Evolutionary conservation across 2,797 vertebrate genomes (phyloP), one percentile per base, ranked within the genome.

Genomic region (Merluccius polli): DNA sequence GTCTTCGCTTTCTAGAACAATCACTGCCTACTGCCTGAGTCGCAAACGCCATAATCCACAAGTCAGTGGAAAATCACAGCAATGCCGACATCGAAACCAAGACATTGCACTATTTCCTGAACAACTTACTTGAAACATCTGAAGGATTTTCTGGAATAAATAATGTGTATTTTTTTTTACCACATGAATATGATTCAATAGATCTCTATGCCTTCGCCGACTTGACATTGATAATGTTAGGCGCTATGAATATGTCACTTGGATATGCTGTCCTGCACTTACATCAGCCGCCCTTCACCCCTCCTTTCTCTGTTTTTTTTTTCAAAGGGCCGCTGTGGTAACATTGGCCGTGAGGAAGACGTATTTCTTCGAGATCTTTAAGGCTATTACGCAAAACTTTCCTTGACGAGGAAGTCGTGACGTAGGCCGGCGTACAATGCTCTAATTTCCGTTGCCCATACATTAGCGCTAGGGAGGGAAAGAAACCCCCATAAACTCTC

Each of bases 251-350:
- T 27, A 4, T 12, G 59, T 27, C 24, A 65, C 59, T 65, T 12
- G 24, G 24, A 11, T 12, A 27, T 27, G n/a, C 9, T 65, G 59
- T 65, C 59, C 59, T 1, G 11, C n/a, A 3, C 59, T 65, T 65
- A 65, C 59, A 65, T 65, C 59, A 65, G 59, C 59, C 59, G 11
- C 59, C 59, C n/a, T 65, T 65, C 59, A 65, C n/a, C 10, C 59
- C n/a, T 65, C 59, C 59, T 12, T 11, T 27, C 52, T 59, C 21
- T 21, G 1, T 4, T 48, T 59, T 59, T 3, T 65, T 65, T 27
- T 12, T 16, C 24, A 27, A 65, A 27, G 21, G 52, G 52, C 44
- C 24, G 21, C 44, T 59, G 21, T 10, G 7, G n/a, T 15, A 59
- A 24, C 52, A 4, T 59, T 21, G n/a, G 52, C n/a, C 21, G 52